phyloP scores from a whole-genome alignment of 2,888 invertebrate species.

The Eutolmus rufibarbis region DNA sequence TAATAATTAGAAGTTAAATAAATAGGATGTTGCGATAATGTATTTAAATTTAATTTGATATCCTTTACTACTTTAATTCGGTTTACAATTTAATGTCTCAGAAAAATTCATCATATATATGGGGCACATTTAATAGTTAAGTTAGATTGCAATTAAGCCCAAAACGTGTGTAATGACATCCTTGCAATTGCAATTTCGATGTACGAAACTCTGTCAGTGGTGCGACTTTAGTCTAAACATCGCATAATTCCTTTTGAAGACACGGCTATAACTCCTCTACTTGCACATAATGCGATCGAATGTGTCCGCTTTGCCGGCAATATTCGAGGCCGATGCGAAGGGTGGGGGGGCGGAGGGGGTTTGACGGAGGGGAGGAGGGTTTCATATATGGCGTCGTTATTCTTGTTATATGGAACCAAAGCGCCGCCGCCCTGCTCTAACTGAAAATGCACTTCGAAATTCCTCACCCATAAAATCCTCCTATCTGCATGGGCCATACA shows the following conservation, averaged over 20 bases:
- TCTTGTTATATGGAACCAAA: background rate
- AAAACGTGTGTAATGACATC: background rate
- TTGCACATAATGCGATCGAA: background rate
- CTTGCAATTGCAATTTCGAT: background rate
- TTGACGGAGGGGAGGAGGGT: background rate
- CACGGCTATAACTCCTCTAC: background rate
- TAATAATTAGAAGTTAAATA: no score
- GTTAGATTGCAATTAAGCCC: background rate
- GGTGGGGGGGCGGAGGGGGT: background rate
- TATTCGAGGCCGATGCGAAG: background rate
- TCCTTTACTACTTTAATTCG: background rate
- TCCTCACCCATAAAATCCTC: background rate
- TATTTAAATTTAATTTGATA: background rate
- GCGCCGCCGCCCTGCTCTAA: background rate
- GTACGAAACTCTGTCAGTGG: background rate
- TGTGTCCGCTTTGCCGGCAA: background rate
- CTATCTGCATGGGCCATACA: background rate
- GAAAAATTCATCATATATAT: background rate
- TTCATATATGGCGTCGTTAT: background rate
- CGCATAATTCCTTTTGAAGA: background rate
- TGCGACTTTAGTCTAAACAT: background rate
- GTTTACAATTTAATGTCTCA: background rate
- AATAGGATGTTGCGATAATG: background rate
- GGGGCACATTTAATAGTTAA: background rate
- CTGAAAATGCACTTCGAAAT: background rate